phyloP scores from a whole-genome alignment of 2,888 invertebrate genomes.

The Chalcis sispes region DNA sequence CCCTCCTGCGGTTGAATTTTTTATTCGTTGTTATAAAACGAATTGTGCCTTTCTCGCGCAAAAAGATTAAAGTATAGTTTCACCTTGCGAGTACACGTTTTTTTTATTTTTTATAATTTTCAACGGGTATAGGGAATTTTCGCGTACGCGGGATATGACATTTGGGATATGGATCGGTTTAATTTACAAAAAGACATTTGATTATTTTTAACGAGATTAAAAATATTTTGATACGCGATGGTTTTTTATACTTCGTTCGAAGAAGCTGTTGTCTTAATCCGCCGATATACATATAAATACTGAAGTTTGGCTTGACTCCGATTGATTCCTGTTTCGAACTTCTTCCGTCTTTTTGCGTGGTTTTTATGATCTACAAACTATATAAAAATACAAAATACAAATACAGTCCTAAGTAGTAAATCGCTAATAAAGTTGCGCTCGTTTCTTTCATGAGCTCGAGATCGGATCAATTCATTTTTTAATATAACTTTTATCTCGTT shows the following conservation, averaged over 20 bases:
- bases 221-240: conserved; percentile 12
- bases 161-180: conserved; percentile 11
- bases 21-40: too few species aligned
- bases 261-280: too few species aligned
- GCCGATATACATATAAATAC: conserved; percentile 36
- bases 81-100: too few species aligned
- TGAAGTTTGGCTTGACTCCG: conserved; percentile 39
- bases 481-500: not conserved
- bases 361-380: conserved; percentile 68
- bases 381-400: conserved; percentile 75
- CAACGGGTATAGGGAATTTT: too few species aligned
- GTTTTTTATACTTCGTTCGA: not conserved
- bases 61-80: too few species aligned
- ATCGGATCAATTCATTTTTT: conserved; percentile 7
- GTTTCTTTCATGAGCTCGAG: conserved; percentile 9
- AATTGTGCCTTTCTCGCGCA: too few species aligned
- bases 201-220: conserved; percentile 17
- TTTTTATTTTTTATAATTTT: too few species aligned
- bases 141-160: conserved; percentile 22
- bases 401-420: conserved; percentile 62
- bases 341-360: conserved; percentile 40
- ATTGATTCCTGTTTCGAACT: not conserved
- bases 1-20: too few species aligned
- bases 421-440: conserved; percentile 39
- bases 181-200: conserved; percentile 31